Conservation (phyloP, 2,113 vertebrate species). For the Marmota flaviventris region DNA sequence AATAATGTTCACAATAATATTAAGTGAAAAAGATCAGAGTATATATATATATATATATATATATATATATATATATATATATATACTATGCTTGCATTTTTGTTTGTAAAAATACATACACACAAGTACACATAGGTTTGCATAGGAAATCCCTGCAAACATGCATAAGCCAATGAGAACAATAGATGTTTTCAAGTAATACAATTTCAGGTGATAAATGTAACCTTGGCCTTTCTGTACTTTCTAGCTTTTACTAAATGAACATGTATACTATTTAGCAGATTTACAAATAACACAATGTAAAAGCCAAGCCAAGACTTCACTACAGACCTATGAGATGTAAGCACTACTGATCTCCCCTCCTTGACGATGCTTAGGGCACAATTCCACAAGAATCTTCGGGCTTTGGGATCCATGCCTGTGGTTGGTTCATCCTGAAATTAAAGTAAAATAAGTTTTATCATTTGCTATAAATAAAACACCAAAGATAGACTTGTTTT, state of each 20-base stretch:
- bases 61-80: no score
- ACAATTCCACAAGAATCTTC: conserved; percentile 97
- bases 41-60: not conserved
- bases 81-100: conserved; percentile 25
- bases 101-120: not conserved
- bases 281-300: not conserved
- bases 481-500: not conserved
- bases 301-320: not conserved
- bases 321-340: conserved; percentile 94
- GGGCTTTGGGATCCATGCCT: conserved; percentile 98
- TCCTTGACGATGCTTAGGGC: conserved; percentile 96
- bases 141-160: not conserved
- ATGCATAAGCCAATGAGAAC: not conserved
- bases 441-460: not conserved
- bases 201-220: not conserved
- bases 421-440: conserved; percentile 98
- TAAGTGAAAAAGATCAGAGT: not conserved
- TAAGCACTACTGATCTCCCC: conserved; percentile 97
- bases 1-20: not conserved
- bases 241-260: conserved; percentile 35
- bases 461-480: not conserved
- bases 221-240: not conserved
- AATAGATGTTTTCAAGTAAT: not conserved
- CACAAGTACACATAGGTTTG: not conserved
- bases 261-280: not conserved